Conservation (phyloP, 2,888 invertebrate species). For the Timema podura region DNA sequence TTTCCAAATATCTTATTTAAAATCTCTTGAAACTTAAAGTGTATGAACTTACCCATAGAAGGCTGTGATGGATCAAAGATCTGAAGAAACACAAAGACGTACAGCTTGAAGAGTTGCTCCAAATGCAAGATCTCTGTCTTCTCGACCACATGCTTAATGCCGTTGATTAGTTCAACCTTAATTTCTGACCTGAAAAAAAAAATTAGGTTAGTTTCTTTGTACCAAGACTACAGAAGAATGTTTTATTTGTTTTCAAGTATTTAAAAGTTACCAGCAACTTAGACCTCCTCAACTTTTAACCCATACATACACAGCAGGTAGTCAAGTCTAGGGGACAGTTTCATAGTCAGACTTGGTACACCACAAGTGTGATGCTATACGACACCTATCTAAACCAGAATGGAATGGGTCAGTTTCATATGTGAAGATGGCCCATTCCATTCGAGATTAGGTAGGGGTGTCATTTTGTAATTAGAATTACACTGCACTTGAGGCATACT, state of each 20-base stretch:
- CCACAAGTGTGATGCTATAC: no score
- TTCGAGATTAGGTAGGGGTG: no score
- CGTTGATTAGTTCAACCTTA: conserved; percentile 51
- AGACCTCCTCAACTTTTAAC: no score
- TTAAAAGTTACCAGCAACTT: background rate
- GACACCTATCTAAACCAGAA: no score
- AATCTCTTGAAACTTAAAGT: conserved; percentile 26
- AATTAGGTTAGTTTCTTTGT: background rate
- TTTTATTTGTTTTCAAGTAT: background rate
- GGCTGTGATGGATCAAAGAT: conserved; percentile 52
- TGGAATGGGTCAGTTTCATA: no score
- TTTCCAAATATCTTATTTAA: conserved; percentile 15
- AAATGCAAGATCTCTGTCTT: conserved; percentile 49
- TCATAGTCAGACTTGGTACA: no score
- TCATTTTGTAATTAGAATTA: no score
- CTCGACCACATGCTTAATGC: conserved; percentile 48
- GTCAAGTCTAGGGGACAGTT: no score
- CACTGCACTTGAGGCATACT: no score
- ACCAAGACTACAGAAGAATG: background rate
- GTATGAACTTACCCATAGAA: conserved; percentile 48
- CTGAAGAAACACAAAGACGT: conserved; percentile 51
- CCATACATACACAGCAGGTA: background rate
- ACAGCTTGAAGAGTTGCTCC: conserved; percentile 54
- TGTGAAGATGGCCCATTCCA: no score
- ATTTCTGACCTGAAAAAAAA: conserved; percentile 46